Conservation (phyloP, 2,113 vertebrate genomes). For the Bagarius yarrelli region DNA sequence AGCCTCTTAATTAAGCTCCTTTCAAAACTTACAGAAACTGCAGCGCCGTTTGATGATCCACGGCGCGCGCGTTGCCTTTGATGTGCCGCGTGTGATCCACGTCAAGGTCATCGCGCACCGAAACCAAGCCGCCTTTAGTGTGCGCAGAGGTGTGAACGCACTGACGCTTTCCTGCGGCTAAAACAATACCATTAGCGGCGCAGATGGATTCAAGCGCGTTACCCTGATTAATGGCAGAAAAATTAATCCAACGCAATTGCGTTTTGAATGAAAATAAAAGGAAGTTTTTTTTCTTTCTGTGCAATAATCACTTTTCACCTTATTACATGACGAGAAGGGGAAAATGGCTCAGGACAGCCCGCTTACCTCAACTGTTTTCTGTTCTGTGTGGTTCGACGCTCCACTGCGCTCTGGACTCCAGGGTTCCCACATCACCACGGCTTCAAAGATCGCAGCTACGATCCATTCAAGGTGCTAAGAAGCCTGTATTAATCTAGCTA, state of each 20-base stretch:
- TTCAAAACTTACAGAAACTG: conserved; percentile 51
- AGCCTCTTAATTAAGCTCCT: not conserved
- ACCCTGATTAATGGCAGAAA: conserved; percentile 66
- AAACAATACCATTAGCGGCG: conserved; percentile 62
- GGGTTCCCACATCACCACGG: not conserved
- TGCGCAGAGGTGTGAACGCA: conserved; percentile 54
- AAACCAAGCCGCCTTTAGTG: conserved; percentile 67
- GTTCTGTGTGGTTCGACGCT: not conserved
- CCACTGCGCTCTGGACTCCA: not conserved
- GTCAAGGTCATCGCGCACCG: conserved; percentile 56
- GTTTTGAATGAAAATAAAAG: conserved; percentile 39
- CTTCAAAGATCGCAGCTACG: not conserved
- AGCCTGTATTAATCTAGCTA: not conserved
- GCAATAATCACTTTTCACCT: conserved; percentile 21
- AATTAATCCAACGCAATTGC: not conserved
- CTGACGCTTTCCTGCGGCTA: conserved; percentile 22
- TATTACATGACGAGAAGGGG: not conserved
- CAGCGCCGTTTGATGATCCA: conserved; percentile 57
- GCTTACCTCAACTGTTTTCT: not conserved
- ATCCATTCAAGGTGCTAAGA: conserved; percentile 15
- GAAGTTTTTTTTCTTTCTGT: conserved; percentile 16
- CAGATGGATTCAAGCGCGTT: conserved; percentile 61
- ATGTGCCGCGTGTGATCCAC: conserved; percentile 61
- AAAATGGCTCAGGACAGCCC: not conserved
- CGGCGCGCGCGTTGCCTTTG: conserved; percentile 57